Evolutionary conservation across 2,888 invertebrate genomes (phyloP), one percentile per base, ranked within the genome.

Genomic region (Branchipolynoe longqiensis): DNA sequence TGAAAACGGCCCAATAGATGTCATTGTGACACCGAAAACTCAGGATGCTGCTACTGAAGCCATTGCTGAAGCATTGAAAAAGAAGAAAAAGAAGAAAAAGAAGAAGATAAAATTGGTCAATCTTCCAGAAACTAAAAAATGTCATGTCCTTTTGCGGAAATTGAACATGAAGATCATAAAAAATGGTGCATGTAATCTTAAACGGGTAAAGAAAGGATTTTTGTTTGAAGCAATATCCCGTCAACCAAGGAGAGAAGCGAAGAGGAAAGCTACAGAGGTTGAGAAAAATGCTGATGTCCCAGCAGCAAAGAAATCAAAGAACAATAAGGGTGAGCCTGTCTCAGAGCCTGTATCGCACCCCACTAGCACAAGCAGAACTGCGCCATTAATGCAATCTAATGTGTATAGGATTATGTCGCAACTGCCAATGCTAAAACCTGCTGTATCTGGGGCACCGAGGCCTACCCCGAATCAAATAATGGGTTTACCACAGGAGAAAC

Each of bases 41-140:
- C 6, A 56, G 25, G 25, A 56, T 14, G 2, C 3, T 3, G 3
- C 25, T 22, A 56, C 3, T 56, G 3, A 56, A 12, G 3, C 56
- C 31, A 31, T n/a, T 62, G 12, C 25, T 62, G 62, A 62, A 62
- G 3, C 62, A 62, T 48, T 48, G 48, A 62, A 62, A 31, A 62
- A 62, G 31, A 62, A 62, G 31, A 78, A 54, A 48, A 78, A 78
- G 78, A 78, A 78, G 78, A 78, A 78, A 41, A 78, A 78, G 78
- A 78, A 41, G 28, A 25, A 25, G 28, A 41, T 25, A 48, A 78
- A 78, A 78, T 31, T 8, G 78, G 25, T 12, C 12, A 62, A 62
- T 18, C 62, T 62, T 22, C 78, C 78, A n/a, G 48, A 78, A 31
- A 78, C 78, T 1, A 78, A 78, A 54, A 28, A 41, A 12, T 78